Base-by-base conservation (phyloP, 2,797 vertebrate species). In the Hapalemur alaotrensis region DNA sequence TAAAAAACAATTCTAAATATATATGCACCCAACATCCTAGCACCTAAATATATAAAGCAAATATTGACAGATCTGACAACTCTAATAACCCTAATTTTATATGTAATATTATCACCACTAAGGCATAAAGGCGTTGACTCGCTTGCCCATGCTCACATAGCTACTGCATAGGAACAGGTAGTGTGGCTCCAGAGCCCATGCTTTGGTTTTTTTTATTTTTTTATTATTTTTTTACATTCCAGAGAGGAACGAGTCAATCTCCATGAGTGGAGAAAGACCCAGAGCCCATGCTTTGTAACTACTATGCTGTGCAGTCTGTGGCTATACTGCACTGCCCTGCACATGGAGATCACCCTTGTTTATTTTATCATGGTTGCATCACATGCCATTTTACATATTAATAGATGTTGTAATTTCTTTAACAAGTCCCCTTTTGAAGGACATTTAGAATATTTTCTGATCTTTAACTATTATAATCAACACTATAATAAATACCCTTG, bases 321-420 rank as follows among this genome's bases (percentile, higher is more conserved):
- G 17, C 35, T 6, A 3, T 1, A 25, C 50, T 13, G 30, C 0
- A 1, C 13, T 18, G 65, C 52, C 22, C 9, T 0, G 22, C 3
- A 14, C 28, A 4, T 0, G 46, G 50, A 5, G 1, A 30, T 38
- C 1, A 23, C 18, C 50, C 23, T n/a, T 3, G 1, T 20, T 43
- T 22, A 57, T 54, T 22, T 7, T 35, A 20, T 63, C 54, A 12
- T 2, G 4, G 15, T 61, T 14, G n/a, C 6, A 7, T 50, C n/a
- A 20, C n/a, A 7, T 23, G 30, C 15, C 72, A 38, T 12, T 59
- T 46, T 13, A 14, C 1, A 15, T 23, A 23, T 54, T 54, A 23
- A 54, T 23, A 23, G 7, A 14, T 23, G 23, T 10, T 38, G 7
- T 65, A 12, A 30, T 14, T 11, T 32, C 41, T 15, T 73, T 54